Conservation (phyloP, 37 sponge, comb jelly and placozoan species). For the Amphimedon queenslandica region DNA sequence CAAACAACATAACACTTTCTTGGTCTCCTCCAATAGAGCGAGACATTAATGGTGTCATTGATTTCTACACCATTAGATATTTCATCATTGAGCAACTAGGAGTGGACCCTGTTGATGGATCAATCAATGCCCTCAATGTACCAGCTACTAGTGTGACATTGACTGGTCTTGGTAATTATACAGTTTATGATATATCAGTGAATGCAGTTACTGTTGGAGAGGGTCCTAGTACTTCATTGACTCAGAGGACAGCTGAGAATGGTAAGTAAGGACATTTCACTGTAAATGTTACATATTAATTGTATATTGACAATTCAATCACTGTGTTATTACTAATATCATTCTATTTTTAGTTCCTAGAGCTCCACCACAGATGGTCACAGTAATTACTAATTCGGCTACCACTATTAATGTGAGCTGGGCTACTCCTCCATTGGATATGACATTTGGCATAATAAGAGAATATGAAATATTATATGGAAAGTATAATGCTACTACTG, state of each 20-base stretch:
- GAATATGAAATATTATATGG: conserved; percentile 39
- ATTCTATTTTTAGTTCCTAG: conserved; percentile 30
- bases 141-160: neutral
- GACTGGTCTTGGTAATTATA: conserved; percentile 19
- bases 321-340: too few species aligned
- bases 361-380: conserved; percentile 26
- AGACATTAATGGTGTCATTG: conserved; percentile 30
- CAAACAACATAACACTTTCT: conserved; percentile 9
- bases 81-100: conserved; percentile 15
- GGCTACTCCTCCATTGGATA: conserved; percentile 7
- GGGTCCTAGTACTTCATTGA: neutral
- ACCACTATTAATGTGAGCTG: conserved; percentile 24
- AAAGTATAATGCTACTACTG: neutral
- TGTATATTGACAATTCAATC: too few species aligned
- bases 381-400: neutral
- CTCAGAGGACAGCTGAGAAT: neutral
- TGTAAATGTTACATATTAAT: too few species aligned
- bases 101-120: conserved; percentile 2
- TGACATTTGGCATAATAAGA: conserved; percentile 47
- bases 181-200: conserved; percentile 25
- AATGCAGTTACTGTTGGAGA: conserved; percentile 12
- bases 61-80: conserved; percentile 4
- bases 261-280: too few species aligned
- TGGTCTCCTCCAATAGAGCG: conserved; percentile 20
- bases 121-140: neutral